Conservation (phyloP, 2,888 invertebrate species). For the Peribatodes rhomboidaria region DNA sequence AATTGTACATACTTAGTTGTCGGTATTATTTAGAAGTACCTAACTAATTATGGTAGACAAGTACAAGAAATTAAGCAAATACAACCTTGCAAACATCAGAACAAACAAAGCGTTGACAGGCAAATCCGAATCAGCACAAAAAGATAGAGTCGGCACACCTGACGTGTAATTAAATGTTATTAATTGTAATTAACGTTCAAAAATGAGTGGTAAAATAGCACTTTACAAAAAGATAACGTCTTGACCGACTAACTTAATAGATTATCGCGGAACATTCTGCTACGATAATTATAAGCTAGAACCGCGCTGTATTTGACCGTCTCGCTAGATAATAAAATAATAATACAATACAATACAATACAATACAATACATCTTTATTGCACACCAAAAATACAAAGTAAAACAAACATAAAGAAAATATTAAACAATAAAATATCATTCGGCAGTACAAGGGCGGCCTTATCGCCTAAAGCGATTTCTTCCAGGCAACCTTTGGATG, state of each 20-base stretch:
- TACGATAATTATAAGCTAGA: slow-evolving; percentile 64
- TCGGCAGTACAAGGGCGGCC: no score
- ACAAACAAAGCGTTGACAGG: slow-evolving; percentile 45
- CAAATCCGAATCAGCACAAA: slow-evolving; percentile 36
- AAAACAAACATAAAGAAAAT: no score
- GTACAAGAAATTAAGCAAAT: not conserved
- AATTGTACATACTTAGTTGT: no score
- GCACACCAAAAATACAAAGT: no score
- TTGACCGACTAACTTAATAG: slow-evolving; percentile 59
- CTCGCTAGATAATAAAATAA: slow-evolving; percentile 61
- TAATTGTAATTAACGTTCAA: slow-evolving; percentile 48
- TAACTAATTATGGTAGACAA: no score
- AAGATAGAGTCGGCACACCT: slow-evolving; percentile 41
- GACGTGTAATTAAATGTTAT: slow-evolving; percentile 43
- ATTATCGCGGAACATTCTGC: slow-evolving; percentile 57
- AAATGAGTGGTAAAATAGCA: slow-evolving; percentile 56
- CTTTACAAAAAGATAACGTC: slow-evolving; percentile 56
- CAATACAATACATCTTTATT: no score
- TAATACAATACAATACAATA: no score
- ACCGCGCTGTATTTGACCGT: slow-evolving; percentile 64
- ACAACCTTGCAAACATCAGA: not conserved
- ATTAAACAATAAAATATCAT: no score
- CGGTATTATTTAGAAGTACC: no score
- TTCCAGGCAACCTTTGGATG: no score
- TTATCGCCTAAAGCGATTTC: no score